Percentiles rank a stretch among this genome's conserved stretches.
These are phyloP conservation scores for Dendroctonus ponderosae DNA, from an alignment of 1,140 invertebrate species.

Conservation along the genomic window DNA sequence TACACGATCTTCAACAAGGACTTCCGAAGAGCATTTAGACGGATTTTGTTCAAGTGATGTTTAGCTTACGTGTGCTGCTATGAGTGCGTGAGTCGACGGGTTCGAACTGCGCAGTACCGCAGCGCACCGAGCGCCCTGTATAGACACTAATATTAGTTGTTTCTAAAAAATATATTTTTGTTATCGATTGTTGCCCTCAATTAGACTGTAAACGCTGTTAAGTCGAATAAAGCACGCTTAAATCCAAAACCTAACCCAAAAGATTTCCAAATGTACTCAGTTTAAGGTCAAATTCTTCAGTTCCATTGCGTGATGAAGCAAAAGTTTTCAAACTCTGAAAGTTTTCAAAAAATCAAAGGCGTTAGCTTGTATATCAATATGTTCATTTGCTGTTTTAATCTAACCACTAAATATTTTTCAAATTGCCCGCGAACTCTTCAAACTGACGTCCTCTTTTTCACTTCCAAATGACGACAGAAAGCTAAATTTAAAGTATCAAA, in stretches of 20 bases:
- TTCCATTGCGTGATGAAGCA: no score
- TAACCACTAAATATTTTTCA: no score
- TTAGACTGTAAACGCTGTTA: background rate
- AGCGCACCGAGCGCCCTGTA: conserved; percentile 57
- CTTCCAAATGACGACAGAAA: no score
- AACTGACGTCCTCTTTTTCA: no score
- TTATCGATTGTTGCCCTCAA: conserved; percentile 6
- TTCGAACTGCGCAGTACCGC: conserved; percentile 58
- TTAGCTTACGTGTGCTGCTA: conserved; percentile 75
- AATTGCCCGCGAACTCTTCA: no score
- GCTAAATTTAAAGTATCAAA: no score
- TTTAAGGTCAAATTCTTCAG: no score
- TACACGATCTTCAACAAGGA: conserved; percentile 99
- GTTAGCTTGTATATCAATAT: no score
- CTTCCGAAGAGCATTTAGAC: conserved; percentile 91
- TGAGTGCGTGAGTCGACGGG: conserved; percentile 60
- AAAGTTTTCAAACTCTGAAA: no score
- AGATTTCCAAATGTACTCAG: background rate
- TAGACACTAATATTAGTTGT: conserved; percentile 41
- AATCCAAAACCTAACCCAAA: no score
- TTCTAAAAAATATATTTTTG: conserved; percentile 27
- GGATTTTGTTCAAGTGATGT: conserved; percentile 93
- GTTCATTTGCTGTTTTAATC: no score
- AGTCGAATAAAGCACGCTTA: background rate
- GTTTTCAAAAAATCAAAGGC: no score